Evolutionary conservation across 2,113 vertebrate genomes (phyloP).

Genomic region (Myocastor coypus): DNA sequence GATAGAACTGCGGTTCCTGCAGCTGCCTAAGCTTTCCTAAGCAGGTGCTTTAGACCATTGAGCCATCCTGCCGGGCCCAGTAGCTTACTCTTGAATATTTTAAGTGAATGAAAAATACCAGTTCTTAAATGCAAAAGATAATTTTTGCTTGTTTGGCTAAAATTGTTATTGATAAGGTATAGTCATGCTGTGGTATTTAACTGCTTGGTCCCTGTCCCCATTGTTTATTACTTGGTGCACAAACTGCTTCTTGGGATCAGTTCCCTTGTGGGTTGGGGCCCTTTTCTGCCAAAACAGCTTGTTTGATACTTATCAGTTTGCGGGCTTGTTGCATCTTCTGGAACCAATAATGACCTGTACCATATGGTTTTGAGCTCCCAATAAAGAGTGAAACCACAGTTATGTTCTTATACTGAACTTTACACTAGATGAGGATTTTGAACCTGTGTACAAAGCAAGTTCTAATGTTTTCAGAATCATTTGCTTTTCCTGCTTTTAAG

Average conservation of each 20-base stretch:
- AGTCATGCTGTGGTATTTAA: background rate
- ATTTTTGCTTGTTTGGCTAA: conserved; percentile 8
- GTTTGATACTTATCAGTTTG: background rate
- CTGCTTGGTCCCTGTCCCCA: background rate
- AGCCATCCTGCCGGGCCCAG: too few species aligned
- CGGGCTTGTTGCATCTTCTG: background rate
- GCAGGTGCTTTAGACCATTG: too few species aligned
- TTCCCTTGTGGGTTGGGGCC: background rate
- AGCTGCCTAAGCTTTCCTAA: too few species aligned
- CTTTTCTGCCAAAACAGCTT: background rate
- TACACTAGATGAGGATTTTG: conserved; percentile 29
- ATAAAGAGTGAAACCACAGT: conserved; percentile 8
- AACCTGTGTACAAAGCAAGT: background rate
- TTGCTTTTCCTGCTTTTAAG: background rate
- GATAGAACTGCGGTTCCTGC: too few species aligned
- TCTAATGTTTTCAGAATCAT: background rate
- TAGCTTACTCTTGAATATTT: background rate
- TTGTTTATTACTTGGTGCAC: background rate
- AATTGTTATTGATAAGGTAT: conserved; percentile 29
- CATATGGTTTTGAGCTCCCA: background rate
- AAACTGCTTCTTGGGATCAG: background rate
- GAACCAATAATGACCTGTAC: background rate
- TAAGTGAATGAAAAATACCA: background rate
- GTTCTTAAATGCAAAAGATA: background rate
- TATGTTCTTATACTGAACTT: background rate